Conservation (phyloP, 2,797 vertebrate genomes). For the Merluccius polli region DNA sequence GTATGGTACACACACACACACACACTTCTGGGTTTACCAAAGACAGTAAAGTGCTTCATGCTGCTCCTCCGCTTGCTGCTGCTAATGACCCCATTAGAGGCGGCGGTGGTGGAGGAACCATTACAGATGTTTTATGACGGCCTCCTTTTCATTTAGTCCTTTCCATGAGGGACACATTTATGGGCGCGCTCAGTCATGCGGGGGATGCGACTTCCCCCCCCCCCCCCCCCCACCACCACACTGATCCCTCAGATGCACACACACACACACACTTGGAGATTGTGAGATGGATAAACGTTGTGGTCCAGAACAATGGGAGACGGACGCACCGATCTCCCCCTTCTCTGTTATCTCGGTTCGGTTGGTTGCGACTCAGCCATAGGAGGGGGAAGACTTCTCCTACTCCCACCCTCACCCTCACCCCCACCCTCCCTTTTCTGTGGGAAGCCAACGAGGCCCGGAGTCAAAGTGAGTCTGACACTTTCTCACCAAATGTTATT, state of each 20-base stretch:
- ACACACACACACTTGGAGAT: constrained; percentile 36
- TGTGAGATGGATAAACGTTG: constrained; percentile 57
- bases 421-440: constrained; percentile 17
- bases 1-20: constrained; percentile 31
- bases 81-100: constrained; percentile 79
- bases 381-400: constrained; percentile 32
- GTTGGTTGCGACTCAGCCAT: neutral
- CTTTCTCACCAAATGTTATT: constrained; percentile 68
- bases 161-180: constrained; percentile 78
- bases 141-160: constrained; percentile 78
- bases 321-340: neutral
- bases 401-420: neutral
- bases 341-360: constrained; percentile 4
- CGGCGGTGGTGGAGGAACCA: constrained; percentile 74
- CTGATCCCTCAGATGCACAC: constrained; percentile 44
- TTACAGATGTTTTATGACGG: constrained; percentile 83
- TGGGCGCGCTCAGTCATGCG: constrained; percentile 67
- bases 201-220: constrained; percentile 46
- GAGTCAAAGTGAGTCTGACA: constrained; percentile 61
- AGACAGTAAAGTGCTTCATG: constrained; percentile 65
- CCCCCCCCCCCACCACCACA: no score
- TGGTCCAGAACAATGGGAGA: constrained; percentile 20
- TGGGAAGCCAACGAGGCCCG: constrained; percentile 42
- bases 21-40: constrained; percentile 59
- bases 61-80: constrained; percentile 47